Percentiles rank a stretch among this genome's conserved stretches.
Evolutionary conservation across 2,113 vertebrate genomes (phyloP).

Genomic region (Laticauda colubrina): DNA sequence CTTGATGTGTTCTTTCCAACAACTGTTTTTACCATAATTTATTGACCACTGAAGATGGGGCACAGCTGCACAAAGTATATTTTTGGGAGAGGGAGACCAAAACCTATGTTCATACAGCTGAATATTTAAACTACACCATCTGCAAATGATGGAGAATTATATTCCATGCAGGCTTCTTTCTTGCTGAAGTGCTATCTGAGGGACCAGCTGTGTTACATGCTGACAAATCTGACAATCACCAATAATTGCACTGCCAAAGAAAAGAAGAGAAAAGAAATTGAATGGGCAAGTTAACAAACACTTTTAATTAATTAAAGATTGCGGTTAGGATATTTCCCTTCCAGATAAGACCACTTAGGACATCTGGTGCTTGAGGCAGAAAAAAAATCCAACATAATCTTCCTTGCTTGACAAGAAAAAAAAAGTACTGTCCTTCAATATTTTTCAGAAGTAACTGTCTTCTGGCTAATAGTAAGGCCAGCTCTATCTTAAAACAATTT

Average conservation of each 20-base stretch:
- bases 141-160: background rate
- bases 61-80: background rate
- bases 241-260: background rate
- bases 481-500: background rate
- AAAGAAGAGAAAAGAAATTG: conserved; percentile 1
- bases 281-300: background rate
- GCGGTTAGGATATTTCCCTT: background rate
- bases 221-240: background rate
- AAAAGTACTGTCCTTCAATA: background rate
- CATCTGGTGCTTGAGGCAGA: background rate
- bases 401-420: background rate
- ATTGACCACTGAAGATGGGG: background rate
- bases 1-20: background rate
- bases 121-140: background rate
- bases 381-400: background rate
- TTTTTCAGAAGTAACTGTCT: background rate
- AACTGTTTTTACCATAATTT: background rate
- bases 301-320: conserved; percentile 1
- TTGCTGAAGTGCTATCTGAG: background rate
- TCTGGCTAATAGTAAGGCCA: background rate
- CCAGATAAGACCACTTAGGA: background rate
- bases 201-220: background rate
- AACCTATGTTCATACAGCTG: background rate
- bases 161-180: background rate
- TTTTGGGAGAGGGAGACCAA: background rate